A percentile compares a stretch with the other conserved stretches of the same genome.
phyloP scores from a whole-genome alignment of 2,888 invertebrate species.

The Pyralis farinalis region DNA sequence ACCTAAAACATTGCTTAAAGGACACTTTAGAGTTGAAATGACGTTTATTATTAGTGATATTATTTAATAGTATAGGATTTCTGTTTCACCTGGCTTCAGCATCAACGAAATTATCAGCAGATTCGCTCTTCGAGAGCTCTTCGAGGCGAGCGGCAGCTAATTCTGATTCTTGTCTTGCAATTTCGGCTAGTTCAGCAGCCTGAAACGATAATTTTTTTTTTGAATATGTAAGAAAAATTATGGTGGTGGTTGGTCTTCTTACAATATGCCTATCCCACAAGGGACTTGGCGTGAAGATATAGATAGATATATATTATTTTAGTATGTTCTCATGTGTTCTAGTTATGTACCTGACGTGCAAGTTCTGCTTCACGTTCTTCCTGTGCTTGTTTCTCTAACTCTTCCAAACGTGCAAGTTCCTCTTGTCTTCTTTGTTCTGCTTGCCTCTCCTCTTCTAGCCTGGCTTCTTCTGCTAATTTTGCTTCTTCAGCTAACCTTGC shows the following conservation, averaged over 20 bases:
- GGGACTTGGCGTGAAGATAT: no score
- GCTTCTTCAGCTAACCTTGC: constrained; percentile 69
- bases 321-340: constrained; percentile 3
- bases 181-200: constrained; percentile 86
- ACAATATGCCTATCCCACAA: no score
- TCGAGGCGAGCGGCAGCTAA: constrained; percentile 82
- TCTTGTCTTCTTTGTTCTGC: constrained; percentile 79
- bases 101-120: constrained; percentile 58
- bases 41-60: no score
- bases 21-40: no score
- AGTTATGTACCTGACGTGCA: constrained; percentile 78
- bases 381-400: constrained; percentile 82
- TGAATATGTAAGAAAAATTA: background rate
- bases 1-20: no score
- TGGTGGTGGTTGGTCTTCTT: no score
- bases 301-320: no score
- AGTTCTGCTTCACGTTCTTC: constrained; percentile 85
- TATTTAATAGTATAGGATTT: background rate
- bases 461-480: constrained; percentile 64
- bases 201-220: no score
- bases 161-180: constrained; percentile 80
- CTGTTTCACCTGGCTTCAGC: constrained; percentile 50
- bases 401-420: constrained; percentile 78
- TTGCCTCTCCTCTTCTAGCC: constrained; percentile 65
- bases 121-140: constrained; percentile 71